Evolutionary conservation across 2,888 invertebrate genomes (phyloP), one percentile per base, ranked within the genome.

Genomic region (Adelognathus sp.): DNA sequence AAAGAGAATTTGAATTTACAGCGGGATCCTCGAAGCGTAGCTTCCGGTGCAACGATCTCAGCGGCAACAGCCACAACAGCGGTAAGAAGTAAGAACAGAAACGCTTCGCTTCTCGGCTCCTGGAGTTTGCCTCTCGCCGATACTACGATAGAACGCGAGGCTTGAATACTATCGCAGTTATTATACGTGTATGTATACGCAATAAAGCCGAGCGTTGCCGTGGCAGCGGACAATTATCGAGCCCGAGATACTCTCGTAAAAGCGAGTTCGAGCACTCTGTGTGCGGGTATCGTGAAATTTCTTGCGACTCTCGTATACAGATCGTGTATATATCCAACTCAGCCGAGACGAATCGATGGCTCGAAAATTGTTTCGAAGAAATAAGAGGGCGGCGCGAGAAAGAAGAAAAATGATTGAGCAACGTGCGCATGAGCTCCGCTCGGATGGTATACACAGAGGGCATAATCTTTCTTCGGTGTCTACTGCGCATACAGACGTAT

Each of bases 41-140:
- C 90, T 90, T 90, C 89, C 89, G 89, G 89, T 90, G 85, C 87
- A 86, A 83, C 84, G 87, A 87, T 87, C 87, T 80, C 76, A 61
- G 67, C 70, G 74, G 18, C 71, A 24, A 50, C 33, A n/a, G 9
- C 36, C 3, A n/a, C 33, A n/a, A 50, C 54, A 31, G 54, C 52
- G 21, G 27, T 54, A 54, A 64, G 33, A 71, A 31, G 27, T 54
- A 54, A 64, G 33, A 71, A 71, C 39, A 50, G 71, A 64, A n/a
- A 63, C 58, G 74, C 75, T 66, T 70, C 64, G 77, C 39, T 73
- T 72, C 54, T 52, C 77, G 70, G 31, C 24, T 36, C 61, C 52
- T 66, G 31, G 24, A 76, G 31, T 61, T 66, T 39, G 71, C 44
- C 54, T 36, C 56, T 64, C 7, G 54, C 64, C 74, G 24, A 79